Percentiles rank a stretch among this genome's conserved stretches.
These are phyloP conservation scores for Porites cylindrica DNA, from an alignment of 92 coral and sea anemone species.

Conservation along the genomic window DNA sequence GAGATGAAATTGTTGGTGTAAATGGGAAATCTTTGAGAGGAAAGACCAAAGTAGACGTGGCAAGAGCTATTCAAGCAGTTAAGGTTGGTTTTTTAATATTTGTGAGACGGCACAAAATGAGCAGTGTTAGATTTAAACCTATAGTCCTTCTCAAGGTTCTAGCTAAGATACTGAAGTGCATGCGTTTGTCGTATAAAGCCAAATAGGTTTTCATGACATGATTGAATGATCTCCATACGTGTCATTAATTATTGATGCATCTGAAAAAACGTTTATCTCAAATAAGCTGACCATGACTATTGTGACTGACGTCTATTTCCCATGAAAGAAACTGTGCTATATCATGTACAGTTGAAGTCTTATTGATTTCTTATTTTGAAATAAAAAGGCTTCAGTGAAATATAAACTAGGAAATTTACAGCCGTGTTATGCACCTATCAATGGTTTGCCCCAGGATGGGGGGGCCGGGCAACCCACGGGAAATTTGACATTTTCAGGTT, in stretches of 20 bases:
- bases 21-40: constrained; percentile 98
- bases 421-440: too few relatives aligned
- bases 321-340: neutral
- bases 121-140: neutral
- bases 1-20: constrained; percentile 99
- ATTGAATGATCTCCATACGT: constrained; percentile 25
- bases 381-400: too few relatives aligned
- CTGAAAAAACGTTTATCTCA: neutral
- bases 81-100: constrained; percentile 64
- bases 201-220: neutral
- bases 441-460: too few relatives aligned
- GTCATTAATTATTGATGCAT: constrained; percentile 20
- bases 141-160: neutral
- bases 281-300: neutral
- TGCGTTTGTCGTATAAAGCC: neutral
- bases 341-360: too few relatives aligned
- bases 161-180: neutral
- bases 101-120: neutral
- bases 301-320: neutral
- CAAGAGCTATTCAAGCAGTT: constrained; percentile 97
- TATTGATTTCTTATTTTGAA: too few relatives aligned
- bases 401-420: too few relatives aligned
- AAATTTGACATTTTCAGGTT: too few relatives aligned
- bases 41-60: constrained; percentile 99
- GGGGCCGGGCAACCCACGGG: too few relatives aligned